A percentile compares a stretch with the other conserved stretches of the same genome.
These are phyloP conservation scores for Ganaspis brasiliensis DNA, from an alignment of 2,888 invertebrate genomes.

Conservation along the genomic window DNA sequence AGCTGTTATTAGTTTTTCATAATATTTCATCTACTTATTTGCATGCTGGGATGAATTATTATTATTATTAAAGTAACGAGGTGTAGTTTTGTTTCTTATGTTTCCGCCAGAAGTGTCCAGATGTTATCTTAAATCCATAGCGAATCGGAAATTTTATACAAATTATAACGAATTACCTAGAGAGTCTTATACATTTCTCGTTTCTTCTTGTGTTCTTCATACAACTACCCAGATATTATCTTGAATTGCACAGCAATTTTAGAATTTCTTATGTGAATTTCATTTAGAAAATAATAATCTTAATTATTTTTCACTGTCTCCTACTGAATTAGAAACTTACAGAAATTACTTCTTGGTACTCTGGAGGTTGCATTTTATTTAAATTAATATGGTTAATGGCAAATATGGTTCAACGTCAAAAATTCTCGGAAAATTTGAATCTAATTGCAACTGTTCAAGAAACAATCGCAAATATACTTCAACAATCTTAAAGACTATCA, in stretches of 20 bases:
- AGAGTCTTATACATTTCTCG: conserved; percentile 30
- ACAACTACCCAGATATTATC: conserved; percentile 36
- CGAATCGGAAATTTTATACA: conserved; percentile 36
- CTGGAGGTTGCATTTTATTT: no score
- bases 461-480: no score
- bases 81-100: conserved; percentile 23
- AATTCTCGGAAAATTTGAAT: no score
- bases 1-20: not conserved
- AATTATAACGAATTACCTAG: conserved; percentile 34
- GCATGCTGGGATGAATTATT: not conserved
- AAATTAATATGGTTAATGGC: no score
- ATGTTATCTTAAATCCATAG: conserved; percentile 42
- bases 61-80: conserved; percentile 37
- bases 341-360: no score
- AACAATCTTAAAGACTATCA: no score
- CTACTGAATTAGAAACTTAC: conserved; percentile 3
- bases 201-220: conserved; percentile 29
- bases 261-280: conserved; percentile 28
- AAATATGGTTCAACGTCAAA: no score
- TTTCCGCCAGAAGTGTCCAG: conserved; percentile 21
- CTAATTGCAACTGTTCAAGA: no score
- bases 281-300: conserved; percentile 8
- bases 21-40: not conserved
- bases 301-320: not conserved
- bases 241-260: conserved; percentile 32